Evolutionary conservation across 2,113 vertebrate genomes (phyloP).

Genomic region (Scomber scombrus): DNA sequence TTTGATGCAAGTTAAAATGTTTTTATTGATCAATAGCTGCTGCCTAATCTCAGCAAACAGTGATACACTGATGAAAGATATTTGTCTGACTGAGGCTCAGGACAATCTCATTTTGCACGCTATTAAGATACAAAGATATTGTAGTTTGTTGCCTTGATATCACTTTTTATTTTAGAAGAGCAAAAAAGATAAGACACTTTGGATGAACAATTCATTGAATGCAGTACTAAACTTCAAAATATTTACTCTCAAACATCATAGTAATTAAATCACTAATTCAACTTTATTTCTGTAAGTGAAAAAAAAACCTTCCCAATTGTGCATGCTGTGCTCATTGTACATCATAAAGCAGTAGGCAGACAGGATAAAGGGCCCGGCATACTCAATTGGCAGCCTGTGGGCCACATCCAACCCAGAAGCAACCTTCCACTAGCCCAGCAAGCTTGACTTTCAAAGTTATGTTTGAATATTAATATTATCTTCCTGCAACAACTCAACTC

Average conservation of each 20-base stretch:
- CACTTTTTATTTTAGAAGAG: neutral
- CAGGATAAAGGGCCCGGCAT: constrained; percentile 6
- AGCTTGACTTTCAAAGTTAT: no score
- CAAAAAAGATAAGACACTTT: neutral
- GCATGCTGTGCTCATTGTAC: neutral
- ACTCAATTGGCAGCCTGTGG: no score
- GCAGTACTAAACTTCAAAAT: neutral
- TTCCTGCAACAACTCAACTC: no score
- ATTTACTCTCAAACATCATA: neutral
- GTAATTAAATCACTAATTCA: neutral
- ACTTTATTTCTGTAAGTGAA: neutral
- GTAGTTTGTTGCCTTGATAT: neutral
- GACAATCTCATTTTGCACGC: neutral
- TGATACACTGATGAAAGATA: neutral
- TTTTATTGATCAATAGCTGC: constrained; percentile 11
- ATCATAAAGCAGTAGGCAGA: constrained; percentile 19
- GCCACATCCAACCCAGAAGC: no score
- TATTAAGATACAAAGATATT: constrained; percentile 1
- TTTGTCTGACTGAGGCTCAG: neutral
- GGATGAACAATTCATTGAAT: constrained; percentile 3
- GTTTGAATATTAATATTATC: no score
- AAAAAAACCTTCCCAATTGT: neutral
- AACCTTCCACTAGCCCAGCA: no score
- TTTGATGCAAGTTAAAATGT: neutral
- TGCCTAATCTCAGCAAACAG: neutral